Percentiles rank a stretch among this genome's conserved stretches.
Conservation (phyloP, 2,888 invertebrate genomes). For the Parnassius apollo region DNA sequence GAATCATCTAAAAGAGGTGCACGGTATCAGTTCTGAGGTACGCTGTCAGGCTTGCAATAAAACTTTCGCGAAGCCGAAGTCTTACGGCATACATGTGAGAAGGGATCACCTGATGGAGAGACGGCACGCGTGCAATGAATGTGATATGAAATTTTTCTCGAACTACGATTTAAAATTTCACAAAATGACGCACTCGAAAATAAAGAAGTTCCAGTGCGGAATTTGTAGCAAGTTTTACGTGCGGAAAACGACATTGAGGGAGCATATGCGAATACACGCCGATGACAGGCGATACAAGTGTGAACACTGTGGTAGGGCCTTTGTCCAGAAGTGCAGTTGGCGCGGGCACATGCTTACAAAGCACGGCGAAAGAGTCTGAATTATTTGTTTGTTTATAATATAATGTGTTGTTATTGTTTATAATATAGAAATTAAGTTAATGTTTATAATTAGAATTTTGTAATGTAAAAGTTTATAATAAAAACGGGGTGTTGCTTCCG, state of each 20-base stretch:
- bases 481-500: no score
- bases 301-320: constrained; percentile 37
- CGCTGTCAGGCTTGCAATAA: constrained; percentile 46
- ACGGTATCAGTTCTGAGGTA: constrained; percentile 34
- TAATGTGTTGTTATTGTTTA: no score
- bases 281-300: constrained; percentile 38
- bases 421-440: no score
- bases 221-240: constrained; percentile 31
- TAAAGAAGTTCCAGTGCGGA: constrained; percentile 39
- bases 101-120: constrained; percentile 53
- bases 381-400: no score
- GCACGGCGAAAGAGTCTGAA: constrained; percentile 35
- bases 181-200: constrained; percentile 41
- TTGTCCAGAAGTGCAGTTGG: constrained; percentile 40
- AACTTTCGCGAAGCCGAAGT: constrained; percentile 36
- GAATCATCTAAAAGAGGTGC: constrained; percentile 37
- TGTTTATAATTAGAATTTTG: no score
- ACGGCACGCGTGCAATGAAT: constrained; percentile 38
- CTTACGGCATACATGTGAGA: constrained; percentile 40
- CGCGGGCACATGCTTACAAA: constrained; percentile 40
- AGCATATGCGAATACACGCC: constrained; percentile 40
- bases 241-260: constrained; percentile 35
- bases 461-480: no score
- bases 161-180: constrained; percentile 40
- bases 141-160: constrained; percentile 42